phyloP scores from a whole-genome alignment of 2,797 vertebrate genomes.

The Tinamus major region DNA sequence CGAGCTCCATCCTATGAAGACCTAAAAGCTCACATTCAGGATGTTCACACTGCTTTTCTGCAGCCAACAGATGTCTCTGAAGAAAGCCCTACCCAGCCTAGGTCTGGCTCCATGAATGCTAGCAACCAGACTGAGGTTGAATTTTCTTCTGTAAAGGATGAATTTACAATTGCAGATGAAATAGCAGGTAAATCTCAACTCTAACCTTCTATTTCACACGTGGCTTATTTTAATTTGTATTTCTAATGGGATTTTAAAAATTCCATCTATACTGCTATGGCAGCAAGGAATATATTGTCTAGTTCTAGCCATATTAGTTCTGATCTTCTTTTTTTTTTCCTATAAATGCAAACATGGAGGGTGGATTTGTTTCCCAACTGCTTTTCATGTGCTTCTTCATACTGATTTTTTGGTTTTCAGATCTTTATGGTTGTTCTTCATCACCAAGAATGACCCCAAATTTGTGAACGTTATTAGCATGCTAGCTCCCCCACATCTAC shows the following conservation, averaged over 20 bases:
- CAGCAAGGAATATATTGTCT: background rate
- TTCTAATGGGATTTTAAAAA: background rate
- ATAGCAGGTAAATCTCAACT: conserved; percentile 80
- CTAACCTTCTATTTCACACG: background rate
- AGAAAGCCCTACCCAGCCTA: conserved; percentile 78
- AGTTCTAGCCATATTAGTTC: background rate
- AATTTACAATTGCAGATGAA: conserved; percentile 82
- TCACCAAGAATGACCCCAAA: background rate
- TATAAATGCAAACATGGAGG: background rate
- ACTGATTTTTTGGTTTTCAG: background rate
- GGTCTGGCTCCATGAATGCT: conserved; percentile 88
- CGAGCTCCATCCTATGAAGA: conserved; percentile 96
- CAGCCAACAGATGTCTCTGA: conserved; percentile 95
- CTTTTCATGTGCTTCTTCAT: background rate
- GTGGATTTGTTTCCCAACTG: background rate
- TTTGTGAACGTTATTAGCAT: background rate
- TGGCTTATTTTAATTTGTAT: background rate
- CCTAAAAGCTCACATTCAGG: conserved; percentile 96
- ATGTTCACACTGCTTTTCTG: conserved; percentile 97
- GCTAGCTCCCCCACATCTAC: background rate
- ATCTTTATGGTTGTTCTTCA: background rate
- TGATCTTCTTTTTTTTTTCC: background rate
- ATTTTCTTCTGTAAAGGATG: conserved; percentile 86
- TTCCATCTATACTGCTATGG: background rate
- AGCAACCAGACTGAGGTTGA: conserved; percentile 87